Evolutionary conservation across 1,140 invertebrate species (phyloP), one percentile per base, ranked within the genome.

Genomic region (Bombus sibiricus): DNA sequence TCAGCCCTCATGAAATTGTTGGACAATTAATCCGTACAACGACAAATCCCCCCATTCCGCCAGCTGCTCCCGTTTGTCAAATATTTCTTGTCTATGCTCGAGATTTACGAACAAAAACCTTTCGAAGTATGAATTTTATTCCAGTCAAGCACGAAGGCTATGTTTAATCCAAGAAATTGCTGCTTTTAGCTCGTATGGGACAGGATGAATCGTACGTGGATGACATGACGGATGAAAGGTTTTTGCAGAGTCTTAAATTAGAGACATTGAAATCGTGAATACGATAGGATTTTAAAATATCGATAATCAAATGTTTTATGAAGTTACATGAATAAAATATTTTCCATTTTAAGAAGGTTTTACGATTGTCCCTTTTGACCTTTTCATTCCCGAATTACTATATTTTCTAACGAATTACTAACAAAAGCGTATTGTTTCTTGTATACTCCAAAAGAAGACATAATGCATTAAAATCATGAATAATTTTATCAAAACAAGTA

Each of bases 1-100:
- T 69, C 66, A 8, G 76, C n/a, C 75, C 15, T 71, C 75, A 34
- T 43, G 75, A 79, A 84, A 84, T 79, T 62, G 82, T 78, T 62
- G 75, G 32, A 41, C 66, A 37, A 84, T 79, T 84, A 72, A 77
- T 79, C 13, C 28, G 32, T 62, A 68, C 62, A 84, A 79, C 28
- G 53, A 69, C 47, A 84, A 79, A 79, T 78, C 37, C 47, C 28
- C n/a, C 25, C 32, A 1, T 28, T 53, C n/a, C 62, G 10, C 28
- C 18, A 9, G 18, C 28, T 53, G 18, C 28, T 47, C 53, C 15
- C 28, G 32, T 53, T 84, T 43, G 43, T 68, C 34, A 64, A 73
- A 83, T 62, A 32, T 37, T 78, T 69, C 25, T 22, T 28, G 22
- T 39, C n/a, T 22, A 3, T 39, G n/a, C n/a, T 41, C n/a, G 34